phyloP scores from a whole-genome alignment of 1,140 invertebrate genomes.

The Zophobas morio region DNA sequence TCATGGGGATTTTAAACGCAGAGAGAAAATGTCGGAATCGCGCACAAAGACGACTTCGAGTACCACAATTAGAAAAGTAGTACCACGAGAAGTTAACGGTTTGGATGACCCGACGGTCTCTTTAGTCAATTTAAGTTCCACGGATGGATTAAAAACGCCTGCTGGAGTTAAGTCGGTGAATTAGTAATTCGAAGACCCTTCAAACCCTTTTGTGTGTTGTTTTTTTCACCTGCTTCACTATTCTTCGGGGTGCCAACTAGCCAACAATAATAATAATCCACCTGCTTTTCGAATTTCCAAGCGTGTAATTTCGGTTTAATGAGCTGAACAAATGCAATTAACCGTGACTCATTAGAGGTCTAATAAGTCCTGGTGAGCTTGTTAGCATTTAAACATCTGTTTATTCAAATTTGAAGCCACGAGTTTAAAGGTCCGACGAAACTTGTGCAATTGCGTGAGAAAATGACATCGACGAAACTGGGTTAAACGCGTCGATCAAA shows the following conservation, averaged over 20 bases:
- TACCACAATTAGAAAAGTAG: too few relatives aligned
- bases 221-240: too few relatives aligned
- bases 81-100: too few relatives aligned
- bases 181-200: too few relatives aligned
- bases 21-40: too few relatives aligned
- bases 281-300: constrained; percentile 46
- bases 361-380: constrained; percentile 20
- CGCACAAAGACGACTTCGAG: too few relatives aligned
- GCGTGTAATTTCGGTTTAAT: constrained; percentile 49
- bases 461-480: constrained; percentile 30
- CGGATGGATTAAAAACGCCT: too few relatives aligned
- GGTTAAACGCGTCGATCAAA: constrained; percentile 19
- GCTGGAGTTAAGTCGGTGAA: too few relatives aligned
- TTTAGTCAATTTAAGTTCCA: too few relatives aligned
- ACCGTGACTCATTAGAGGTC: constrained; percentile 51
- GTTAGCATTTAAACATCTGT: constrained; percentile 34
- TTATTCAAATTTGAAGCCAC: constrained; percentile 35
- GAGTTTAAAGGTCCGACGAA: not conserved
- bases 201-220: too few relatives aligned
- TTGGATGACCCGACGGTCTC: too few relatives aligned
- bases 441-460: constrained; percentile 41
- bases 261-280: not conserved
- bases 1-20: too few relatives aligned
- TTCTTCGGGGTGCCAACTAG: not conserved
- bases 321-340: constrained; percentile 51